Evolutionary conservation across 2,113 vertebrate species (phyloP).

Genomic region (Lophius piscatorius): DNA sequence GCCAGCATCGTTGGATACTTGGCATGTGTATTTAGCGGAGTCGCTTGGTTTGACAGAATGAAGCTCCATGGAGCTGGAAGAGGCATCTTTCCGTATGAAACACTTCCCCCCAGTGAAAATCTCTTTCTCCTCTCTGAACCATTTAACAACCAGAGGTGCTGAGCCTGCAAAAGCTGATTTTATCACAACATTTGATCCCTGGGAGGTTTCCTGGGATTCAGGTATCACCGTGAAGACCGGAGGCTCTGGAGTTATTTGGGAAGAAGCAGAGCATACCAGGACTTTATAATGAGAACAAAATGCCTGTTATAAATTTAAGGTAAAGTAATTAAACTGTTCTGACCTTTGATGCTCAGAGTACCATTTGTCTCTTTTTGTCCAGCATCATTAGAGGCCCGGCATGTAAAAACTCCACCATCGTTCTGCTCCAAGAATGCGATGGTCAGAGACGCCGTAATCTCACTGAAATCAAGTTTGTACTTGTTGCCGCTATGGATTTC

Average conservation of each 20-base stretch:
- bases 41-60: slow-evolving; percentile 87
- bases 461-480: slow-evolving; percentile 84
- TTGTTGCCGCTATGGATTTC: slow-evolving; percentile 82
- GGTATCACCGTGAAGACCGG: slow-evolving; percentile 87
- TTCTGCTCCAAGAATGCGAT: slow-evolving; percentile 82
- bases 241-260: slow-evolving; percentile 88
- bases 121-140: slow-evolving; percentile 92
- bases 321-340: slow-evolving; percentile 48
- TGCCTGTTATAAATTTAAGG: neutral
- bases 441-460: slow-evolving; percentile 85
- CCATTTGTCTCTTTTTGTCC: slow-evolving; percentile 89
- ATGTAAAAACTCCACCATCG: slow-evolving; percentile 89
- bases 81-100: slow-evolving; percentile 89
- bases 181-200: slow-evolving; percentile 85
- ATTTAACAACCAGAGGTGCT: slow-evolving; percentile 85
- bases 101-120: slow-evolving; percentile 87
- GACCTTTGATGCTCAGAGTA: slow-evolving; percentile 91
- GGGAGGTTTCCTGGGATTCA: slow-evolving; percentile 84
- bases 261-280: slow-evolving; percentile 62
- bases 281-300: neutral
- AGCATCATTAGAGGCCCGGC: slow-evolving; percentile 88
- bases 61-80: slow-evolving; percentile 89
- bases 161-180: slow-evolving; percentile 89
- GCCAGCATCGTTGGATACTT: slow-evolving; percentile 90
- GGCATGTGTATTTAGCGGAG: slow-evolving; percentile 90